Evolutionary conservation across 2,888 invertebrate species (phyloP), one percentile per base, ranked within the genome.

Genomic region (Ethmia dodecea): DNA sequence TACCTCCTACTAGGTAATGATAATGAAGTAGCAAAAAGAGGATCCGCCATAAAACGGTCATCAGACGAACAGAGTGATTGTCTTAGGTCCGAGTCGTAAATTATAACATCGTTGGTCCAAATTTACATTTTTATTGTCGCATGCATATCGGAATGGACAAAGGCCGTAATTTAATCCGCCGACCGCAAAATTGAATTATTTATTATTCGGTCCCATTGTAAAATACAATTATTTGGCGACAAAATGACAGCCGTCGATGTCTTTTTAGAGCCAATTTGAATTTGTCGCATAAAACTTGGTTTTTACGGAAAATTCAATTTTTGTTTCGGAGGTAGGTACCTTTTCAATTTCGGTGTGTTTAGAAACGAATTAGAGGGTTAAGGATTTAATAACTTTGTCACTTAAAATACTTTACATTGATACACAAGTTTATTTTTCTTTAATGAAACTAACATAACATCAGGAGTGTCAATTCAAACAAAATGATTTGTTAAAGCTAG

Each of bases 51-150:
- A 61, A 64, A 66, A 62, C 55, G 55, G 52, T 54, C 56, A 55
- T 50, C 51, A 45, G 40, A 47, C 49, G 39, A 45, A 47, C 49
- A 48, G n/a, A n/a, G 42, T 44, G 53, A 50, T 53, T 53, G 52
- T 57, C 38, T 52, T 40, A 43, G 29, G 31, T 52, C 54, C 50
- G 54, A 52, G 58, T 60, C 60, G 68, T 83, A 83, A 81, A 76
- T 83, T 74, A 83, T 62, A 60, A 56, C 65, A 60, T 77, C 64
- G 70, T 76, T 75, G 70, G 55, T 33, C 45, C 47, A 20, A 60
- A 84, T 84, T 84, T 78, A 73, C 83, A 84, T 84, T 77, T 83
- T 81, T 84, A 84, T 78, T 79, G 80, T 81, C 79, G 60, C 73
- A 71, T 66, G 66, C 65, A 60, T 54, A 59, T 39, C 57, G 55